Evolutionary conservation across 2,888 invertebrate species (phyloP).

Genomic region (Litoditis marina): DNA sequence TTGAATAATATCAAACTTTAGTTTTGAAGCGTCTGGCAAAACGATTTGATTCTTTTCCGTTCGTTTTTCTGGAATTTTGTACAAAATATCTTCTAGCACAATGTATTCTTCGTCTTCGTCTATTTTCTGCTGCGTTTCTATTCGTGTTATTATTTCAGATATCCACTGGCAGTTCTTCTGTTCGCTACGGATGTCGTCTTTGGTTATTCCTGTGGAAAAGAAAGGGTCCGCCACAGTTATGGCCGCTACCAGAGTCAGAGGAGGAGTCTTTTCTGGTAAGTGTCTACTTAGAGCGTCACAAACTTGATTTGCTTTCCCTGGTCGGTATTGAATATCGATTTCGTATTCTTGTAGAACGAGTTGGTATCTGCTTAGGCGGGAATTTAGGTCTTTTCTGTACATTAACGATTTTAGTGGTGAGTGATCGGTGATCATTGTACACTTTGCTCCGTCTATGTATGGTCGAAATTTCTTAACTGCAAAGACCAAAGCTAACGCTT

Average conservation of each 20-base stretch:
- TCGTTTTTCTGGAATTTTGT: background rate
- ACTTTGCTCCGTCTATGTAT: constrained; percentile 18
- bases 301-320: constrained; percentile 15
- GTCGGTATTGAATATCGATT: constrained; percentile 17
- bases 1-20: background rate
- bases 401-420: constrained; percentile 16
- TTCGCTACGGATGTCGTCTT: no score
- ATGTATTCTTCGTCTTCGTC: no score
- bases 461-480: constrained; percentile 18
- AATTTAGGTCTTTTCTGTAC: constrained; percentile 3
- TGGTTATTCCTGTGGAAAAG: no score
- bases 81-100: background rate
- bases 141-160: no score
- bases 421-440: constrained; percentile 20
- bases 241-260: no score
- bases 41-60: no score
- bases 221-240: no score
- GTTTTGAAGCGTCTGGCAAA: background rate
- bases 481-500: constrained; percentile 18
- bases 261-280: background rate
- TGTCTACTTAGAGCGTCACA: constrained; percentile 11
- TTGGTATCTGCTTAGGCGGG: constrained; percentile 15
- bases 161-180: no score
- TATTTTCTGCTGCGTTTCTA: no score
- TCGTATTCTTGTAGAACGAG: constrained; percentile 9